A percentile compares a stretch with the other conserved stretches of the same genome.
Evolutionary conservation across 2,113 vertebrate species (phyloP).

Genomic region (Salvator merianae): DNA sequence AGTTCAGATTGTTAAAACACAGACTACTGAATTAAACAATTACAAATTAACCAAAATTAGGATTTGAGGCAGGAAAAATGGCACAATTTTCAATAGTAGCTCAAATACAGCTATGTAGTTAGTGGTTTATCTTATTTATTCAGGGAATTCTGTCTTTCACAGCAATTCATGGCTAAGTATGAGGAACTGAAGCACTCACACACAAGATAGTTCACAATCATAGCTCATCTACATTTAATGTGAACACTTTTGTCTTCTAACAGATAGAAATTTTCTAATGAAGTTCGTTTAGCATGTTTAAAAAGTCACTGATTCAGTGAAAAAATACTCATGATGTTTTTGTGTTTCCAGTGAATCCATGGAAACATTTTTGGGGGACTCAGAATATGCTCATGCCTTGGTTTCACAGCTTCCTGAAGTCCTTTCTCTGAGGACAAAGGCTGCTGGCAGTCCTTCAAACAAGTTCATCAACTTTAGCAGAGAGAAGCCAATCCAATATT

Average conservation of each 20-base stretch:
- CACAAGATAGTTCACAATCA: constrained; percentile 28
- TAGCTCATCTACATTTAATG: constrained; percentile 30
- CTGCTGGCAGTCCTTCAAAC: constrained; percentile 70
- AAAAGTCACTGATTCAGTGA: constrained; percentile 66
- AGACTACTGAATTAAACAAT: not conserved
- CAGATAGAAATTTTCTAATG: constrained; percentile 43
- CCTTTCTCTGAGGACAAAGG: constrained; percentile 73
- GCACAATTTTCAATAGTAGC: not conserved
- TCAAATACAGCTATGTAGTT: not conserved
- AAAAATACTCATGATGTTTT: constrained; percentile 77
- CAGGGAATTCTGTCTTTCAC: not conserved
- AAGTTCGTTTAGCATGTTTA: constrained; percentile 47
- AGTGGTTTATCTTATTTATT: not conserved
- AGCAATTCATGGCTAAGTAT: constrained; percentile 20
- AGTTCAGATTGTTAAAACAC: not conserved
- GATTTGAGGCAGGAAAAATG: not conserved
- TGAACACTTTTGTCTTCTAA: constrained; percentile 18
- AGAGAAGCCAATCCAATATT: constrained; percentile 65
- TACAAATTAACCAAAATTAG: constrained; percentile 2
- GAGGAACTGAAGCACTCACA: constrained; percentile 35
- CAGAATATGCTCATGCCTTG: constrained; percentile 67
- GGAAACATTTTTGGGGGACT: constrained; percentile 76
- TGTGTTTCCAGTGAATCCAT: constrained; percentile 77
- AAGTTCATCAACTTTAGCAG: constrained; percentile 64
- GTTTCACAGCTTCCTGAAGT: constrained; percentile 71